Evolutionary conservation across 2,113 vertebrate species (phyloP), one percentile per base, ranked within the genome.

Genomic region (Mirounga angustirostris): DNA sequence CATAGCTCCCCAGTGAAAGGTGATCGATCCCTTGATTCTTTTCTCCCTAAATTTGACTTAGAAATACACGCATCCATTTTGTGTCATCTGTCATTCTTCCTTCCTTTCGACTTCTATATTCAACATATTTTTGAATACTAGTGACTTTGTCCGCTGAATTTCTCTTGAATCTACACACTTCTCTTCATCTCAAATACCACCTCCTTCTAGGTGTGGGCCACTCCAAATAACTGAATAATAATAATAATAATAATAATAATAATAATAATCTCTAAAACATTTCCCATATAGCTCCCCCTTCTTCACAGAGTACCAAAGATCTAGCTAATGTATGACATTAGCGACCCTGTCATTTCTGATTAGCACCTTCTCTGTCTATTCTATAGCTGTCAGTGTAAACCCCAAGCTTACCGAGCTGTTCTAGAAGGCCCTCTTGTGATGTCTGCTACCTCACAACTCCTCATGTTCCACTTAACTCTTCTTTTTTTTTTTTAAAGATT

Each of bases 41-140:
- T 76, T 52, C 7, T 92, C 2, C 22, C 28, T 78, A 85, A 46
- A 43, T 79, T 33, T 96, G 24, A 65, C 52, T 67, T 93, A n/a
- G 58, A 76, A 96, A 82, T 33, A 79, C 4, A 28, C 3, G 12
- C 1, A 76, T 26, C 15, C 28, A 18, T 58, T 79, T 91, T 89
- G 16, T 56, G 2, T 58, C 7, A 59, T 28, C 11, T 92, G 1
- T 5, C 30, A 74, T 83, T 36, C 14, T 80, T 95, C 16, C 15
- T 56, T 93, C 5, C 46, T 73, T 86, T 3, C 22, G 69, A 80
- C 4, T 52, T 40, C 30, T 50, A 2, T 52, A 26, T 61, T 93
- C 30, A 40, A 79, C 0, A 40, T 16, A 80, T 28, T 83, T 59
- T 46, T 40, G 4, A 86, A 26, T 46, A 71, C 19, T 36, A 15